phyloP scores from a whole-genome alignment of 2,113 vertebrate genomes.

The Melanerpes aurifrons region DNA sequence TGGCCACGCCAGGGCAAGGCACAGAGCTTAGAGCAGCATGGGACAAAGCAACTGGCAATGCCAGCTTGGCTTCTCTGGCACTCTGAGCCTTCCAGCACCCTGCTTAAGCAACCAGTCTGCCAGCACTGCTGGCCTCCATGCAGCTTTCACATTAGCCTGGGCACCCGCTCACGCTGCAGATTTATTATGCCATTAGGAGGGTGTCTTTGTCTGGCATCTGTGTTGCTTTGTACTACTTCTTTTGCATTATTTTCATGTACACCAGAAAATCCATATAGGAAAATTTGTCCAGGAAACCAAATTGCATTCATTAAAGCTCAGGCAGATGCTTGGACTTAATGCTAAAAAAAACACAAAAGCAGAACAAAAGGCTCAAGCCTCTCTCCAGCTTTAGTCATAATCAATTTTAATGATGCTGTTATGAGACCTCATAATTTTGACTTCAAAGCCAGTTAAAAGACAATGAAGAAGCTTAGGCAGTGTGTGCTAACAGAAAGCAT shows the following conservation, averaged over 20 bases:
- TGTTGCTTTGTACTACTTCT: neutral
- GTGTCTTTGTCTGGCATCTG: neutral
- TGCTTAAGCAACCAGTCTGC: neutral
- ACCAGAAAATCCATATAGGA: neutral
- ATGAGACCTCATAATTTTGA: neutral
- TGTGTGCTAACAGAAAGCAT: neutral
- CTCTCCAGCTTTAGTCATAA: neutral
- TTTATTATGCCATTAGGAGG: neutral
- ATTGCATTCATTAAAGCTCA: neutral
- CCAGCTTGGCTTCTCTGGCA: neutral
- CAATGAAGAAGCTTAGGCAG: neutral
- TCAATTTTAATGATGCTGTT: neutral
- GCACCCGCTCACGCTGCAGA: neutral
- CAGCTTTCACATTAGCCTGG: neutral
- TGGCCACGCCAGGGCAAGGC: accelerated
- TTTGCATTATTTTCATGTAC: neutral
- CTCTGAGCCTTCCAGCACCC: neutral
- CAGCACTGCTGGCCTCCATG: neutral
- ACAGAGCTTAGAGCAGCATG: accelerated
- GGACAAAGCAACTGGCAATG: neutral
- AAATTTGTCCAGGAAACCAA: neutral
- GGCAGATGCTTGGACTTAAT: neutral
- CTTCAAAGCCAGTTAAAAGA: constrained; percentile 2
- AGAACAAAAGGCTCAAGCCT: neutral
- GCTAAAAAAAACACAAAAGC: neutral